phyloP scores from a whole-genome alignment of 2,888 invertebrate genomes.

The Tetragonisca angustula region DNA sequence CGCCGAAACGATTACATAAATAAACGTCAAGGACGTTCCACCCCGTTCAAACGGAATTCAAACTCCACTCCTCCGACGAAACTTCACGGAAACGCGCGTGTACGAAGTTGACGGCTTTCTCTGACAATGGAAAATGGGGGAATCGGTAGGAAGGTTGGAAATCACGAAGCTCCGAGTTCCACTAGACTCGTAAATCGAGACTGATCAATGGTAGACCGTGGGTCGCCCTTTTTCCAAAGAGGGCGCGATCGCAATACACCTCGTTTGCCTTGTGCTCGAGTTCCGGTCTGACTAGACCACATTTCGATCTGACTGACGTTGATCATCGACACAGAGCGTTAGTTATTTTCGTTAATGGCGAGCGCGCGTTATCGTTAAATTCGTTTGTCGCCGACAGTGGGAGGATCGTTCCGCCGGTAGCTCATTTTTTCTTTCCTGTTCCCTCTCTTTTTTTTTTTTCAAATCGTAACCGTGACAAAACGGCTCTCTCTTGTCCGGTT shows the following conservation, averaged over 20 bases:
- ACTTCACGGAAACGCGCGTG: not conserved
- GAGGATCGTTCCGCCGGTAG: not conserved
- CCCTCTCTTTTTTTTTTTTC: not conserved
- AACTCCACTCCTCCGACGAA: not conserved
- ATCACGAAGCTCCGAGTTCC: not conserved
- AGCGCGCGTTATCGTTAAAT: not conserved
- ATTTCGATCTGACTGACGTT: conserved; percentile 25
- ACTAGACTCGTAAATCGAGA: conserved; percentile 2
- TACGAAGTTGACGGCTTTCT: not conserved
- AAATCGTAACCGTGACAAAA: conserved; percentile 10
- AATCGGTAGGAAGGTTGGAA: not conserved
- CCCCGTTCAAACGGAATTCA: not conserved
- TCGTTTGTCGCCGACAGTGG: conserved; percentile 28
- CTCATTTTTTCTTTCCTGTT: not conserved
- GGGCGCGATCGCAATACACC: conserved; percentile 8
- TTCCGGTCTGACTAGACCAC: conserved; percentile 29
- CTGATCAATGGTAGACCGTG: not conserved
- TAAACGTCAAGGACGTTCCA: not conserved
- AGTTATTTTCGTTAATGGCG: conserved; percentile 39
- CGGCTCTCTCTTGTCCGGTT: not conserved
- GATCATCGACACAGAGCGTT: conserved; percentile 28
- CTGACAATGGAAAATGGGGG: too few species aligned
- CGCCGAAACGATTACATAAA: conserved; percentile 34
- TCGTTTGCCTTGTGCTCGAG: conserved; percentile 29
- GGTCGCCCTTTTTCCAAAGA: conserved; percentile 3